Evolutionary conservation across 2,888 invertebrate species (phyloP).

Genomic region (Octodonta nipae): DNA sequence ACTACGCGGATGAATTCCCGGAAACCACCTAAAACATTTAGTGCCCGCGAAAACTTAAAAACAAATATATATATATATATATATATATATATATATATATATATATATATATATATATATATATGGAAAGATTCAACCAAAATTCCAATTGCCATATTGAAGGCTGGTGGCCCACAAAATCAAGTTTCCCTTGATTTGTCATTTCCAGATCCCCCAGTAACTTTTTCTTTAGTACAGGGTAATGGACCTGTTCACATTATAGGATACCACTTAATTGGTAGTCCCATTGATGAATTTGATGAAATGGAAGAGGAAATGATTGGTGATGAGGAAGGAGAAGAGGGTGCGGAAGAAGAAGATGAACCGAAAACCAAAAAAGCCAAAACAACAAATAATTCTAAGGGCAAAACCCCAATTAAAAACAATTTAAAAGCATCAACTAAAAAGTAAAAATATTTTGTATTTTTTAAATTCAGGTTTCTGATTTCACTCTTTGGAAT

Average conservation of each 20-base stretch:
- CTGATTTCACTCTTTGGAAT: too few species aligned
- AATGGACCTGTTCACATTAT: slow-evolving; percentile 73
- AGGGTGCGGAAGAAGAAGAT: slow-evolving; percentile 58
- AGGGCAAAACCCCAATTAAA: slow-evolving; percentile 52
- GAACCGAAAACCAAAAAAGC: slow-evolving; percentile 65
- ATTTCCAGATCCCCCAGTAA: slow-evolving; percentile 77
- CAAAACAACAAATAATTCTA: slow-evolving; percentile 60
- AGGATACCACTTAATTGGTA: slow-evolving; percentile 68
- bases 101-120: too few species aligned
- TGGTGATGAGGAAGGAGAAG: slow-evolving; percentile 68
- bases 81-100: too few species aligned
- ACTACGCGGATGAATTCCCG: too few species aligned
- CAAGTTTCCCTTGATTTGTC: slow-evolving; percentile 61
- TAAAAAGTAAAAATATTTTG: slow-evolving; percentile 44
- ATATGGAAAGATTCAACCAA: slow-evolving; percentile 65
- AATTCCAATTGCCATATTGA: slow-evolving; percentile 70
- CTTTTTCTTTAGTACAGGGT: slow-evolving; percentile 59
- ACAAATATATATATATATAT: too few species aligned
- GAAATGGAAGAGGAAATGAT: slow-evolving; percentile 70
- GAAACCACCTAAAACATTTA: too few species aligned
- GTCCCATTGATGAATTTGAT: slow-evolving; percentile 59
- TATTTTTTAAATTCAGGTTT: too few species aligned
- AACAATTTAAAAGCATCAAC: slow-evolving; percentile 45
- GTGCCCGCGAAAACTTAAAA: too few species aligned
- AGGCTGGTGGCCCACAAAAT: slow-evolving; percentile 64